phyloP scores from a whole-genome alignment of 2,797 vertebrate genomes.

The Antennarius maculatus region DNA sequence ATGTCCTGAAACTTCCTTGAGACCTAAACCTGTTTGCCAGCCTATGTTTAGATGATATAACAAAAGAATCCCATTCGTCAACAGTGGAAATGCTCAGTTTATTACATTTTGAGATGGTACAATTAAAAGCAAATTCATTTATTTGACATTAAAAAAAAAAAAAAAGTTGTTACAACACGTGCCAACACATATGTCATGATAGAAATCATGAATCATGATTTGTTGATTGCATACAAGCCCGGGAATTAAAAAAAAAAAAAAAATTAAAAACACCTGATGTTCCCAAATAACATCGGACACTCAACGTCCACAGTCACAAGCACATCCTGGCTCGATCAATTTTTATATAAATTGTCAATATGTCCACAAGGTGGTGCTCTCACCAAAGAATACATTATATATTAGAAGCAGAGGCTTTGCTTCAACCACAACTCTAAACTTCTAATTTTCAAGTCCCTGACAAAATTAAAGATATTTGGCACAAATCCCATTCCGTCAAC shows the following conservation, averaged over 20 bases:
- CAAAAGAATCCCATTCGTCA: slow-evolving; percentile 12
- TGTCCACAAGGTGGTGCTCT: slow-evolving; percentile 69
- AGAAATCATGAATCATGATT: slow-evolving; percentile 49
- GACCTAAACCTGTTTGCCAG: background rate
- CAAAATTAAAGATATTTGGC: slow-evolving; percentile 60
- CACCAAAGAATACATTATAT: slow-evolving; percentile 51
- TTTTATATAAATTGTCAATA: slow-evolving; percentile 6
- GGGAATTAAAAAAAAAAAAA: slow-evolving; percentile 35
- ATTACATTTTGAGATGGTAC: slow-evolving; percentile 65
- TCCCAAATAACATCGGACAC: slow-evolving; percentile 36
- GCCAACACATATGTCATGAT: slow-evolving; percentile 45
- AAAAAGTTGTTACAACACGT: slow-evolving; percentile 53
- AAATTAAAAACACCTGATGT: slow-evolving; percentile 35
- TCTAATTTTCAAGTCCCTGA: slow-evolving; percentile 53
- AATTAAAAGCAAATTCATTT: slow-evolving; percentile 55
- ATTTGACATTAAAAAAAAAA: slow-evolving; percentile 43
- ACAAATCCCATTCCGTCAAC: slow-evolving; percentile 55
- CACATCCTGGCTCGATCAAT: slow-evolving; percentile 19
- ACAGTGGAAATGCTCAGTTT: slow-evolving; percentile 59
- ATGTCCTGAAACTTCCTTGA: background rate
- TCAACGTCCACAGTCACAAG: slow-evolving; percentile 49
- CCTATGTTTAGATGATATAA: background rate
- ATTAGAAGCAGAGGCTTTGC: slow-evolving; percentile 31
- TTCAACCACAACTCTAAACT: slow-evolving; percentile 33
- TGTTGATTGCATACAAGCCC: slow-evolving; percentile 72